These are phyloP conservation scores for Dysidea cf. avara DNA, from an alignment of 37 sponge, comb jelly and placozoan genomes.

Conservation along the genomic window DNA sequence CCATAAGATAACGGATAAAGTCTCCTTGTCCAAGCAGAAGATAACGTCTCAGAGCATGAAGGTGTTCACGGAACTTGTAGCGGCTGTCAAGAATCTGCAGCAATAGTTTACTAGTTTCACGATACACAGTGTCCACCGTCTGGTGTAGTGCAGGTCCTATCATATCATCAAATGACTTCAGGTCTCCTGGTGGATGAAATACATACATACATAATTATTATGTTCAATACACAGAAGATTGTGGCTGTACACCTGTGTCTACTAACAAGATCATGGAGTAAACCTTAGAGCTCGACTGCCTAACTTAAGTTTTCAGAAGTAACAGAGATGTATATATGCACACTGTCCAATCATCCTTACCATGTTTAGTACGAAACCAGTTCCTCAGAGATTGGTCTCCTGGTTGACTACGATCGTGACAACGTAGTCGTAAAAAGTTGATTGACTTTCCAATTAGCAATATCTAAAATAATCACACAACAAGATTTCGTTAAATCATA, in stretches of 20 bases:
- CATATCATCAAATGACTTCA: conserved; percentile 65
- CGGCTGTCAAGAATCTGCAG: conserved; percentile 81
- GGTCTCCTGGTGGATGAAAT: conserved; percentile 28
- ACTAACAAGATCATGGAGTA: no score
- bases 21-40: conserved; percentile 98
- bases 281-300: no score
- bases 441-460: conserved; percentile 94
- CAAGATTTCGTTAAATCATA: neutral
- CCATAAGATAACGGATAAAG: conserved; percentile 96
- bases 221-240: no score
- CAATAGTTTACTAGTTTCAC: conserved; percentile 85
- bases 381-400: conserved; percentile 17
- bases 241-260: no score
- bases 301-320: no score
- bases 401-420: conserved; percentile 73
- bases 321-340: neutral
- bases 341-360: neutral
- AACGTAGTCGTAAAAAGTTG: conserved; percentile 87
- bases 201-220: conserved; percentile 9
- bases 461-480: conserved; percentile 55
- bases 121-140: conserved; percentile 70
- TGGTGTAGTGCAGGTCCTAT: conserved; percentile 65
- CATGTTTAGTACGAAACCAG: conserved; percentile 50
- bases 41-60: conserved; percentile 90
- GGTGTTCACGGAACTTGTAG: conserved; percentile 86